Evolutionary conservation across 1,140 invertebrate species (phyloP).

Genomic region (Penaeus vannamei): DNA sequence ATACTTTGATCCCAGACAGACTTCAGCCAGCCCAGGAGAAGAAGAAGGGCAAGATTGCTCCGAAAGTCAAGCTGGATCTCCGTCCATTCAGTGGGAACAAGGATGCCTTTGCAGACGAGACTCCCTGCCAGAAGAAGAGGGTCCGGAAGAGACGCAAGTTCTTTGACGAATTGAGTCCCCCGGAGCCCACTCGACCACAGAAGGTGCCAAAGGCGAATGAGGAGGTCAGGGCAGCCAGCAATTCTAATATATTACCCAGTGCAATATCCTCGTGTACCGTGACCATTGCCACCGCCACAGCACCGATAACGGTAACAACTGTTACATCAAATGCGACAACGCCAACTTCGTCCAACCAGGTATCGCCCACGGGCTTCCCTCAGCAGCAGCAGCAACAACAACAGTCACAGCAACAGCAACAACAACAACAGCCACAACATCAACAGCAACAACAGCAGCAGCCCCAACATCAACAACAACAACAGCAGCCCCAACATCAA

Average conservation of each 20-base stretch:
- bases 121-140: conserved; percentile 64
- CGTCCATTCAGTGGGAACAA: conserved; percentile 24
- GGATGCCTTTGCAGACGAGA: conserved; percentile 49
- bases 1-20: conserved; percentile 70
- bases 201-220: conserved; percentile 65
- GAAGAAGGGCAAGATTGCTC: conserved; percentile 59
- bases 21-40: conserved; percentile 56
- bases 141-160: conserved; percentile 66
- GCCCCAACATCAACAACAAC: background rate
- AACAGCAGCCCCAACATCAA: background rate
- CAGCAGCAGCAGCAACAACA: background rate
- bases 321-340: background rate
- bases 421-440: background rate
- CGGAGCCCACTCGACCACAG: conserved; percentile 62
- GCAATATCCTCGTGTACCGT: background rate
- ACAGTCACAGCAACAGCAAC: background rate
- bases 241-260: background rate
- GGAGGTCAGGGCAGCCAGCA: conserved; percentile 50
- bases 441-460: background rate
- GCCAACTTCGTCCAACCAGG: background rate
- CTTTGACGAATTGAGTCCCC: conserved; percentile 65
- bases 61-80: conserved; percentile 64
- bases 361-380: background rate
- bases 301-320: background rate
- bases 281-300: background rate